Conservation (phyloP, 2,888 invertebrate species). For the Acholoe squamosa region DNA sequence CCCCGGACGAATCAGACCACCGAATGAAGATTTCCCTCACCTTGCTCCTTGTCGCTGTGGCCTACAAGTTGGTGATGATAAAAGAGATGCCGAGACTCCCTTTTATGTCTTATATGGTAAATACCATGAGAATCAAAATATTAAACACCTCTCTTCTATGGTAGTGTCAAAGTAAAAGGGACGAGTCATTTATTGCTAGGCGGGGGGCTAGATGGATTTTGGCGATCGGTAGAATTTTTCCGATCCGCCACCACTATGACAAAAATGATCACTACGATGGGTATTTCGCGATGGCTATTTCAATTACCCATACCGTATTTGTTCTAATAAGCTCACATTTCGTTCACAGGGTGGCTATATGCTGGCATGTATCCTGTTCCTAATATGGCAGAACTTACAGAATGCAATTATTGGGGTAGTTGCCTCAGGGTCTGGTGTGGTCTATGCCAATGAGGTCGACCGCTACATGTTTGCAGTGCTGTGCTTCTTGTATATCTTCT, state of each 20-base stretch:
- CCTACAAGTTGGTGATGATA: constrained; percentile 22
- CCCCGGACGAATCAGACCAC: neutral
- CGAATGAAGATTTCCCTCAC: neutral
- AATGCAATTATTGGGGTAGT: neutral
- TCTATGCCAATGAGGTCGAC: neutral
- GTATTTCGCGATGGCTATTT: no score
- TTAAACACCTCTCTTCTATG: no score
- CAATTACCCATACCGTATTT: no score
- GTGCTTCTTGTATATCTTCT: neutral
- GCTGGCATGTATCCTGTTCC: constrained; percentile 6
- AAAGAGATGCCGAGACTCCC: neutral
- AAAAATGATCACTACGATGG: no score
- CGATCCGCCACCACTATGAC: no score
- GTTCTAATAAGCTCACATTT: no score
- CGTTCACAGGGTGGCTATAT: constrained; percentile 3
- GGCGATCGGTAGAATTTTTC: no score
- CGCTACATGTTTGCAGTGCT: neutral
- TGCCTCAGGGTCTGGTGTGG: neutral
- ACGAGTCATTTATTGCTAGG: no score
- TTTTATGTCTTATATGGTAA: constrained; percentile 23
- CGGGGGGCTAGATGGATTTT: no score
- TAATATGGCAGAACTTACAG: neutral
- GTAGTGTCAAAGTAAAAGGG: no score
- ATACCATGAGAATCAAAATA: neutral
- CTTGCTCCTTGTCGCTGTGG: constrained; percentile 4